phyloP scores from a whole-genome alignment of 35 echinoderm and acorn worm species.

The Apostichopus californicus region DNA sequence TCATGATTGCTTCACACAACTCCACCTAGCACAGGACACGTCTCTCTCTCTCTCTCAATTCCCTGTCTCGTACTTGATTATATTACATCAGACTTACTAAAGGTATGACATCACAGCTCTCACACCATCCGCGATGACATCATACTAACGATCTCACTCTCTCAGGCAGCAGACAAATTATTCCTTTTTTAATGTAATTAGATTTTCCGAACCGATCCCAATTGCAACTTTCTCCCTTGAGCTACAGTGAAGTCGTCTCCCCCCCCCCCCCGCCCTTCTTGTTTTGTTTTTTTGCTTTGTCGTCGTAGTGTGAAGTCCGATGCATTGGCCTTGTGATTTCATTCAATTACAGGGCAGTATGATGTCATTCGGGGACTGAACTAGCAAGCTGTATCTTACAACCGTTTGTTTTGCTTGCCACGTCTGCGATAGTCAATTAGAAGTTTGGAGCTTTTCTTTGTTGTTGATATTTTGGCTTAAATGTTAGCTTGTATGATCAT shows the following conservation, averaged over 20 bases:
- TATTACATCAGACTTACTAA: no score
- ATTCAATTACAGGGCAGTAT: slow-evolving; percentile 20
- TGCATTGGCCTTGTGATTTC: slow-evolving; percentile 10
- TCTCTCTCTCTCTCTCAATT: no score
- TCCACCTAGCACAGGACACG: no score
- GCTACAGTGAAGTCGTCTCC: neutral
- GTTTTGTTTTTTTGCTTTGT: neutral
- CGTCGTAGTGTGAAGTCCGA: neutral
- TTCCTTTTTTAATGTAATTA: slow-evolving; percentile 17
- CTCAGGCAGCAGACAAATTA: neutral
- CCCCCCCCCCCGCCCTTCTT: neutral
- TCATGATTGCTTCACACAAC: no score
- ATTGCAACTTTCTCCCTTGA: slow-evolving; percentile 35
- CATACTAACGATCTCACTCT: neutral
- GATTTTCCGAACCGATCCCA: slow-evolving; percentile 26
- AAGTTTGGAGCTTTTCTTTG: neutral
- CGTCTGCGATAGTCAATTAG: neutral
- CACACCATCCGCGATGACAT: neutral
- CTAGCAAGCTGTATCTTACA: no score
- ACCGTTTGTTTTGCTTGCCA: no score
- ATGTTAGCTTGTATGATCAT: no score
- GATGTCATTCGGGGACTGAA: no score
- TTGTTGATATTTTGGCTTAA: no score
- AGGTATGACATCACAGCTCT: neutral
- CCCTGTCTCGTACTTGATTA: no score